phyloP scores from a whole-genome alignment of 2,797 vertebrate genomes.

The Pterois miles region DNA sequence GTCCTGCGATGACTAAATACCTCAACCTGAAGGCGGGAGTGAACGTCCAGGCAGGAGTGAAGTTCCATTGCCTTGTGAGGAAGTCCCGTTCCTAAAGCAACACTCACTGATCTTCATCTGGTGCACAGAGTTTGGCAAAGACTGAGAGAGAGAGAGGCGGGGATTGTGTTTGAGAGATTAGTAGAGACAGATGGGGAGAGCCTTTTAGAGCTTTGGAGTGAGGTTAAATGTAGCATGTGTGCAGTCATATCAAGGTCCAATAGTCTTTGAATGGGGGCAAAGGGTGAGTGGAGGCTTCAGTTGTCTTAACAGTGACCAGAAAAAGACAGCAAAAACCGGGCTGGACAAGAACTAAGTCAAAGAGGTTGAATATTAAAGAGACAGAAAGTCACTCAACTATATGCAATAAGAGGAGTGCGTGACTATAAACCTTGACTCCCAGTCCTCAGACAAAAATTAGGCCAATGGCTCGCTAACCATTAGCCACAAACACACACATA shows the following conservation, averaged over 20 bases:
- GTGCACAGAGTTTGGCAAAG: constrained; percentile 39
- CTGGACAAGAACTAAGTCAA: not conserved
- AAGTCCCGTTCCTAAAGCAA: constrained; percentile 57
- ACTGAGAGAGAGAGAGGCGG: not conserved
- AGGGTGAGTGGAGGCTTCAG: not conserved
- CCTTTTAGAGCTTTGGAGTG: constrained; percentile 10
- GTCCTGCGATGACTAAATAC: constrained; percentile 32
- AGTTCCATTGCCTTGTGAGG: constrained; percentile 67
- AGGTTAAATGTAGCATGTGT: not conserved
- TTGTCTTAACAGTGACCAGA: not conserved
- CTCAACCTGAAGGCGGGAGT: constrained; percentile 51
- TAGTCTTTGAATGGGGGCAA: constrained; percentile 13
- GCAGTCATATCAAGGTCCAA: constrained; percentile 6
- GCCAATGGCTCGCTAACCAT: constrained; percentile 51
- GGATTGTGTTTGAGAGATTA: constrained; percentile 43
- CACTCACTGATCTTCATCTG: constrained; percentile 36
- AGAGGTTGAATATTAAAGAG: constrained; percentile 36
- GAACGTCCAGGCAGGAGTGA: constrained; percentile 43
- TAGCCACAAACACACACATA: constrained; percentile 10
- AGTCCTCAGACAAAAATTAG: constrained; percentile 60
- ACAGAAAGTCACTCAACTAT: constrained; percentile 21
- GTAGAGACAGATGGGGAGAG: constrained; percentile 27
- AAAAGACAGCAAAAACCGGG: not conserved
- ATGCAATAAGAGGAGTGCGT: constrained; percentile 28
- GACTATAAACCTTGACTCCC: constrained; percentile 49